Evolutionary conservation across 1,140 invertebrate genomes (phyloP).

Genomic region (Pseudomyrmex concolor): DNA sequence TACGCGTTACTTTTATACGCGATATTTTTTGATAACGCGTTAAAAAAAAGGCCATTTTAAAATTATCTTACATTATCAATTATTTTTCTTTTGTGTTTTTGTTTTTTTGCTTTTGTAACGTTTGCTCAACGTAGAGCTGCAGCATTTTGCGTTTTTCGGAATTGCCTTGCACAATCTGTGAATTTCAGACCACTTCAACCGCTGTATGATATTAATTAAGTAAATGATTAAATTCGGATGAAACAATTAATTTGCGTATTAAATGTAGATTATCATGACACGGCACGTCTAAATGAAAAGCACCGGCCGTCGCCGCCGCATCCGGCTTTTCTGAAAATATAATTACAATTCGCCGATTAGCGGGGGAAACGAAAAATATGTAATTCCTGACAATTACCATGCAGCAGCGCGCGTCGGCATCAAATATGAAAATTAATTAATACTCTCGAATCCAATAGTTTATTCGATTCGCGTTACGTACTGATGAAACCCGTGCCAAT

Average conservation of each 20-base stretch:
- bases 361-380: slow-evolving; percentile 52
- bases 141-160: neutral
- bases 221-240: slow-evolving; percentile 61
- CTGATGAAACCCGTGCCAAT: slow-evolving; percentile 44
- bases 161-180: slow-evolving; percentile 31
- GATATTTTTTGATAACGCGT: neutral
- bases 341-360: slow-evolving; percentile 60
- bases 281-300: slow-evolving; percentile 53
- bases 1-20: too few relatives aligned
- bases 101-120: neutral
- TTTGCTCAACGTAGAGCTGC: neutral
- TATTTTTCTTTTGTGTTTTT: neutral
- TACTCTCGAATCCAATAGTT: slow-evolving; percentile 56
- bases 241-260: slow-evolving; percentile 61
- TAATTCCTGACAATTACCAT: slow-evolving; percentile 59
- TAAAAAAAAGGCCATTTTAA: neutral
- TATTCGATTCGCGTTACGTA: slow-evolving; percentile 50
- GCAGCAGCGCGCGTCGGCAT: slow-evolving; percentile 9
- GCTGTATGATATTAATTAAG: slow-evolving; percentile 56
- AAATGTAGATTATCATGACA: slow-evolving; percentile 58
- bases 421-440: slow-evolving; percentile 62
- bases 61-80: neutral
- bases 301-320: slow-evolving; percentile 25
- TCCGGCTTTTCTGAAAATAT: slow-evolving; percentile 52
- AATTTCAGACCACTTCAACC: slow-evolving; percentile 38